Evolutionary conservation across 2,113 vertebrate genomes (phyloP).

Genomic region (Rhegmatorhina hoffmannsi): DNA sequence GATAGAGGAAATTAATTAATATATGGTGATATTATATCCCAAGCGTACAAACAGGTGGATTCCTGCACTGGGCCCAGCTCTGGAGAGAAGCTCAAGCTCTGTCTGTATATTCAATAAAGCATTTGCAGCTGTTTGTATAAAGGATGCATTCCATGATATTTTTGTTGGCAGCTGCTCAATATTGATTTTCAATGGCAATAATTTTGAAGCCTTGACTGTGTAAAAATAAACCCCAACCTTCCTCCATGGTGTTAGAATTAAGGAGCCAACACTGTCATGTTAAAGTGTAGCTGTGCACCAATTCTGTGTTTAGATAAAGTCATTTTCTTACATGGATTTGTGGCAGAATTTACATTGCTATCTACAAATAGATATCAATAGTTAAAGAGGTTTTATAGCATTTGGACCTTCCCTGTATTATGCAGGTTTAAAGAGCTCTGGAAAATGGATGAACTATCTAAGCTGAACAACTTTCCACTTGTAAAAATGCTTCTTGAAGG

Average conservation of each 20-base stretch:
- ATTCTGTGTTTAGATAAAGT: slow-evolving; percentile 55
- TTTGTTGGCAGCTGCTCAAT: not conserved
- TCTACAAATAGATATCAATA: slow-evolving; percentile 73
- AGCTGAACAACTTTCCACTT: slow-evolving; percentile 72
- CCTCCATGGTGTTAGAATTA: not conserved
- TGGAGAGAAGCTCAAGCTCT: not conserved
- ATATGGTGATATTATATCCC: not conserved
- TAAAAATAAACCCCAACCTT: not conserved
- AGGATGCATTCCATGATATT: not conserved
- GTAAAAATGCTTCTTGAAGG: slow-evolving; percentile 69
- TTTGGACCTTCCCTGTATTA: slow-evolving; percentile 57
- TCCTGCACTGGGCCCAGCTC: not conserved
- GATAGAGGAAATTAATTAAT: not conserved
- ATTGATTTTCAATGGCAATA: not conserved
- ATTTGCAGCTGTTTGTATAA: not conserved
- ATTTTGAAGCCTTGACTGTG: not conserved
- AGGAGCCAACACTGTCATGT: not conserved
- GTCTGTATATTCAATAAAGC: not conserved
- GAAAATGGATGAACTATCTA: slow-evolving; percentile 69
- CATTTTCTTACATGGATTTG: slow-evolving; percentile 48
- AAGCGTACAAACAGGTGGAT: not conserved
- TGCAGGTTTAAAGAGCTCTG: slow-evolving; percentile 67
- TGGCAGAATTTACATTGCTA: slow-evolving; percentile 36
- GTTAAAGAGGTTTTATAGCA: slow-evolving; percentile 67
- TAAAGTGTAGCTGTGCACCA: not conserved